phyloP scores from a whole-genome alignment of 2,888 invertebrate species.

The Coelopa pilipes region DNA sequence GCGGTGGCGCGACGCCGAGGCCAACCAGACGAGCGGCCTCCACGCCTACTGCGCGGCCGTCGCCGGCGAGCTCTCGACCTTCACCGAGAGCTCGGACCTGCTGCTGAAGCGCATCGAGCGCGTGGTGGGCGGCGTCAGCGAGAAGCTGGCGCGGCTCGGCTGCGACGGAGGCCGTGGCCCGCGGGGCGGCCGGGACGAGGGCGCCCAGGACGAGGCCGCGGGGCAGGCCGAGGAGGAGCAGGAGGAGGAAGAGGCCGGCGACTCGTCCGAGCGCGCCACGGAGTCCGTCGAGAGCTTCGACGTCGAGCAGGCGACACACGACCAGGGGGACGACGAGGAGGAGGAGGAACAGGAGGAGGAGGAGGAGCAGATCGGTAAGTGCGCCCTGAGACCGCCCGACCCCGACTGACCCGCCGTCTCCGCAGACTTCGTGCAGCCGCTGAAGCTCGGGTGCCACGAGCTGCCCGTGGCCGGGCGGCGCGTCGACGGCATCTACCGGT shows the following conservation, averaged over 20 bases:
- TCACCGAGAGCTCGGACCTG: conserved; percentile 60
- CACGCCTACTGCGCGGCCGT: conserved; percentile 55
- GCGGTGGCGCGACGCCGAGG: conserved; percentile 49
- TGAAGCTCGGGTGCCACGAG: conserved; percentile 65
- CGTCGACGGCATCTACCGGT: conserved; percentile 66
- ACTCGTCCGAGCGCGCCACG: not conserved
- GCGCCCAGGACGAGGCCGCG: conserved; percentile 29
- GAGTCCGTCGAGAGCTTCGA: not conserved
- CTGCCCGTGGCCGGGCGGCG: conserved; percentile 56
- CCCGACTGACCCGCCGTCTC: conserved; percentile 12
- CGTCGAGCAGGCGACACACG: not conserved
- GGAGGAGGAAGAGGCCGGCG: not conserved
- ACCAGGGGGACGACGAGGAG: conserved; percentile 32
- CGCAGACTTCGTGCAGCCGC: conserved; percentile 56
- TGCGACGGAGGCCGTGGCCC: not conserved
- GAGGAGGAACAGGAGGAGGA: conserved; percentile 36
- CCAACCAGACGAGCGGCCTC: conserved; percentile 42
- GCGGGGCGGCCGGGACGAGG: not conserved
- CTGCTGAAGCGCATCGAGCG: conserved; percentile 60
- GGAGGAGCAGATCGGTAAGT: conserved; percentile 3
- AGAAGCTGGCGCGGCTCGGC: conserved; percentile 41
- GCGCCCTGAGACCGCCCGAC: no score
- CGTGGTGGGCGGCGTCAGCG: conserved; percentile 52
- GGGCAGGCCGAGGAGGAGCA: no score
- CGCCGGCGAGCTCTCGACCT: conserved; percentile 57